Evolutionary conservation across 2,888 invertebrate genomes (phyloP).

Genomic region (Dromius quadrimaculatus): DNA sequence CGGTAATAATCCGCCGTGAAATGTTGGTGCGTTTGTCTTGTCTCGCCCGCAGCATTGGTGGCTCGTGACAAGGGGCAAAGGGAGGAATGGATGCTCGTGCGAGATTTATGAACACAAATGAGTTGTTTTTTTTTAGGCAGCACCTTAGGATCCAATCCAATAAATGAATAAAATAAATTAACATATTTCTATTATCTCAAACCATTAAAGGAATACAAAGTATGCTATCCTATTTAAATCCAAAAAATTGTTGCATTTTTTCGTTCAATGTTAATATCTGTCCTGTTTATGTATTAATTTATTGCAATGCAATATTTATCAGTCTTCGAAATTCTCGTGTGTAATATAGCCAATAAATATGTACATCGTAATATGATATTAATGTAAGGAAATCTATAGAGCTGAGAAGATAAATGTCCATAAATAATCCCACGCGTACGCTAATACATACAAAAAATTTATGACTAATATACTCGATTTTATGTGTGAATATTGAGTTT

Average conservation of each 20-base stretch:
- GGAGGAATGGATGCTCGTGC: slow-evolving; percentile 20
- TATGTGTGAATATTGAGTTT: not conserved
- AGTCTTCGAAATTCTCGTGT: slow-evolving; percentile 21
- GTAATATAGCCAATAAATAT: slow-evolving; percentile 32
- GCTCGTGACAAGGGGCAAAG: slow-evolving; percentile 8
- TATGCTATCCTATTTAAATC: no score
- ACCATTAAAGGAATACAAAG: no score
- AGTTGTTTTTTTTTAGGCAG: slow-evolving; percentile 6
- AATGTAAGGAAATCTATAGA: slow-evolving; percentile 29
- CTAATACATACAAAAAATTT: slow-evolving; percentile 18
- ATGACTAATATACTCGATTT: slow-evolving; percentile 27
- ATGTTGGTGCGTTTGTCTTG: slow-evolving; percentile 37
- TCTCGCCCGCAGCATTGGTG: slow-evolving; percentile 19
- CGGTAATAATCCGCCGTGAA: slow-evolving; percentile 32
- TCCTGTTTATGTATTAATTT: slow-evolving; percentile 23
- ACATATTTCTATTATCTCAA: no score
- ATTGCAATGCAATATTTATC: slow-evolving; percentile 22
- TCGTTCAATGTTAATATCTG: no score
- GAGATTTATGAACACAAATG: not conserved
- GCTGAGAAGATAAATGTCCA: slow-evolving; percentile 12
- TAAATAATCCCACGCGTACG: slow-evolving; percentile 21
- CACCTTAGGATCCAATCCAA: no score
- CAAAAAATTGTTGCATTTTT: no score
- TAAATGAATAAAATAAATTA: no score
- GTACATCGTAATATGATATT: slow-evolving; percentile 36